A percentile compares a stretch with the other conserved stretches of the same genome.
Conservation (phyloP, 2,888 invertebrate genomes). For the Junonia oenone region DNA sequence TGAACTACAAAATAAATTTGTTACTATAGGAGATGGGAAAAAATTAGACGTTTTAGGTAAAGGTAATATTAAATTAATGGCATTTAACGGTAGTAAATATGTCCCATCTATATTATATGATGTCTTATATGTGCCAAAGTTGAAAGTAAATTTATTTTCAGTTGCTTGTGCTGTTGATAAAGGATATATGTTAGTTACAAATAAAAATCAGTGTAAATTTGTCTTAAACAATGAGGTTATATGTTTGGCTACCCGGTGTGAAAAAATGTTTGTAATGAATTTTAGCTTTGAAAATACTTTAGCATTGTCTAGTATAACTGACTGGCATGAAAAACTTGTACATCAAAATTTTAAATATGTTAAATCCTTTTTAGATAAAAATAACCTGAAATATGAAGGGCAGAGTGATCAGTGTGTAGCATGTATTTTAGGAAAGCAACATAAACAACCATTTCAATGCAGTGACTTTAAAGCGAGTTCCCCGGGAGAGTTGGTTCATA, state of each 20-base stretch:
- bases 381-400: no score
- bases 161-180: not conserved
- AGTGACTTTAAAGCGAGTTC: not conserved
- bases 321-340: not conserved
- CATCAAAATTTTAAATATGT: no score
- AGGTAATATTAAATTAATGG: not conserved
- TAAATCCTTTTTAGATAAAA: no score
- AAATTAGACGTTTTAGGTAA: not conserved
- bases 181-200: not conserved
- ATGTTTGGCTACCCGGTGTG: not conserved
- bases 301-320: not conserved
- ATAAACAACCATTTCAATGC: no score
- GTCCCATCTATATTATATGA: not conserved
- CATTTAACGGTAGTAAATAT: not conserved
- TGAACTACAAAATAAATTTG: not conserved
- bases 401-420: no score
- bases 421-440: no score
- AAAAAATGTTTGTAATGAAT: slow-evolving; percentile 3
- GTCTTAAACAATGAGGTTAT: not conserved
- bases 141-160: slow-evolving; percentile 6
- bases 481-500: not conserved
- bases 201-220: not conserved
- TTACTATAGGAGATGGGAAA: not conserved
- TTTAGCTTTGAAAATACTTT: not conserved
- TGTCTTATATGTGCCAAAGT: not conserved